A percentile compares a stretch with the other conserved stretches of the same genome.
phyloP scores from a whole-genome alignment of 1,140 invertebrate genomes.

The Cotesia glomerata region DNA sequence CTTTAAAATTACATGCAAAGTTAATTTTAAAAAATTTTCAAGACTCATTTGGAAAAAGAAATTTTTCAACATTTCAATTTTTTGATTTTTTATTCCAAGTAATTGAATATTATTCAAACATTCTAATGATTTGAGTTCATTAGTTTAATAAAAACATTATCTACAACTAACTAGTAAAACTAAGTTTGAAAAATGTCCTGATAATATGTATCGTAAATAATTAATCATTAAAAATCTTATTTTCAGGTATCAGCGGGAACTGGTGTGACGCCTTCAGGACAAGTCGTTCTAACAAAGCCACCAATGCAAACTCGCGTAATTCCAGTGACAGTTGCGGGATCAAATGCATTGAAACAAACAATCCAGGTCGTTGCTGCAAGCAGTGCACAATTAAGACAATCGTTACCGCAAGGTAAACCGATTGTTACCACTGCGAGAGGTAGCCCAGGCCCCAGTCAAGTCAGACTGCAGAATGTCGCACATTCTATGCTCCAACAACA shows the following conservation, averaged over 20 bases:
- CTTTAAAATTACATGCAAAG: too few relatives aligned
- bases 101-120: too few relatives aligned
- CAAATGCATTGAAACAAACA: slow-evolving; percentile 61
- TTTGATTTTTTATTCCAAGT: too few relatives aligned
- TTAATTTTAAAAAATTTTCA: too few relatives aligned
- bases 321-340: slow-evolving; percentile 62
- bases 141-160: too few relatives aligned
- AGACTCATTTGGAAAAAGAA: too few relatives aligned
- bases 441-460: slow-evolving; percentile 57
- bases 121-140: too few relatives aligned
- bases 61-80: too few relatives aligned
- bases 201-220: not conserved
- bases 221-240: not conserved
- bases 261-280: slow-evolving; percentile 51
- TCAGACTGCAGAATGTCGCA: slow-evolving; percentile 56
- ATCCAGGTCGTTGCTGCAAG: slow-evolving; percentile 65
- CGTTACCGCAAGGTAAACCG: slow-evolving; percentile 54
- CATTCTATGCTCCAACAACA: slow-evolving; percentile 53
- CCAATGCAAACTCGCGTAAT: slow-evolving; percentile 62
- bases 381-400: slow-evolving; percentile 54
- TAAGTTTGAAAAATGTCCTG: not conserved
- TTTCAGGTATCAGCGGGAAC: slow-evolving; percentile 54
- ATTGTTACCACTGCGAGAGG: slow-evolving; percentile 52
- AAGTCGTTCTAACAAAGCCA: slow-evolving; percentile 58
- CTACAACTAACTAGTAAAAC: too few relatives aligned